These are phyloP conservation scores for Callopanchax toddi DNA, from an alignment of 2,113 vertebrate species.

Conservation along the genomic window DNA sequence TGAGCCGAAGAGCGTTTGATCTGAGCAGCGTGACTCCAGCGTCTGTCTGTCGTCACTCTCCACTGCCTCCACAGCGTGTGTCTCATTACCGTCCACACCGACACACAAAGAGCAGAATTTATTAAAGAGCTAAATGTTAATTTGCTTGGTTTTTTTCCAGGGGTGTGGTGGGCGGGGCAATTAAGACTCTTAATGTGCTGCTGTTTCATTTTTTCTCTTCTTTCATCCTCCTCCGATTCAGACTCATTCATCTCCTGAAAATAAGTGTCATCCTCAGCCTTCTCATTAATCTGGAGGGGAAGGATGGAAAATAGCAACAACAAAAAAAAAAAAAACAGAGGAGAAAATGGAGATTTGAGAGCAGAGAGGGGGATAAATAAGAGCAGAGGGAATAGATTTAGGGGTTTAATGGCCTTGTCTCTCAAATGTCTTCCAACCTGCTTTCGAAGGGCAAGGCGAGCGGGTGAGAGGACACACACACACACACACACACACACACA, in stretches of 20 bases:
- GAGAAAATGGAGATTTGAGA: conserved; percentile 18
- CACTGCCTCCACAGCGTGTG: conserved; percentile 31
- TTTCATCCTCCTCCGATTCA: conserved; percentile 38
- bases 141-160: conserved; percentile 60
- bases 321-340: conserved; percentile 21
- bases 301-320: conserved; percentile 17
- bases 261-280: conserved; percentile 54
- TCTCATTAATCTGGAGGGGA: conserved; percentile 54
- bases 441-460: conserved; percentile 39
- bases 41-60: conserved; percentile 65
- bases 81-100: conserved; percentile 52
- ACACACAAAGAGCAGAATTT: conserved; percentile 28
- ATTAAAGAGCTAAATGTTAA: conserved; percentile 70
- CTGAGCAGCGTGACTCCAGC: conserved; percentile 47
- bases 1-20: conserved; percentile 53
- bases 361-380: conserved; percentile 31
- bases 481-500: conserved; percentile 26
- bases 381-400: conserved; percentile 33
- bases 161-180: conserved; percentile 40
- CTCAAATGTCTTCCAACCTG: conserved; percentile 50
- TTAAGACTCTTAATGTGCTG: conserved; percentile 51
- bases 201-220: conserved; percentile 4
- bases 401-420: conserved; percentile 58
- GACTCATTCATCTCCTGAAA: conserved; percentile 67
- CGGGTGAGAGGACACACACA: conserved; percentile 21